Evolutionary conservation across 2,888 invertebrate genomes (phyloP).

Genomic region (Melanostoma scalare): DNA sequence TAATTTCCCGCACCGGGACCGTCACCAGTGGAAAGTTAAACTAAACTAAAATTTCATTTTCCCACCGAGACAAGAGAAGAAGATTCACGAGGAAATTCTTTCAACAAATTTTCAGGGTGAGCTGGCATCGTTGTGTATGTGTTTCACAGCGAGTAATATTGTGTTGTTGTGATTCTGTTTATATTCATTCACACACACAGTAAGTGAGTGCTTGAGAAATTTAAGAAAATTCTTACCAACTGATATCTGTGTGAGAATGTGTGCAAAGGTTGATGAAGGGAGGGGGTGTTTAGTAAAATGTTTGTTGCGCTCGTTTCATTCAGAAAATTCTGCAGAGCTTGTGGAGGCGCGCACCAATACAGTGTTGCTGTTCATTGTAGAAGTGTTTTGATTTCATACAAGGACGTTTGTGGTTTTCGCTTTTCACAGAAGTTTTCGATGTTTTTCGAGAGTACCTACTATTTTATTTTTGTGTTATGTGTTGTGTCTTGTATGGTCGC

Average conservation of each 20-base stretch:
- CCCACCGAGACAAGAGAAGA: slow-evolving; percentile 44
- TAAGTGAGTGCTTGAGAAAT: slow-evolving; percentile 2
- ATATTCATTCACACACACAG: not conserved
- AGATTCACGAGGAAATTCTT: slow-evolving; percentile 71
- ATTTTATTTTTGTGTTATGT: not conserved
- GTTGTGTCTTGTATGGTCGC: slow-evolving; percentile 11
- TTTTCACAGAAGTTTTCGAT: slow-evolving; percentile 46
- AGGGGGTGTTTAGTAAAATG: slow-evolving; percentile 32
- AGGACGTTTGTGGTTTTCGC: slow-evolving; percentile 68
- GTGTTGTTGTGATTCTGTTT: slow-evolving; percentile 26
- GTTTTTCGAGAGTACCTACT: not conserved
- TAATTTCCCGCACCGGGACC: slow-evolving; percentile 67
- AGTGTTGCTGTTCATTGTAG: slow-evolving; percentile 19
- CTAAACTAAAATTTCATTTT: slow-evolving; percentile 69
- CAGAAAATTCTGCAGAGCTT: slow-evolving; percentile 58
- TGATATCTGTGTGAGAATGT: slow-evolving; percentile 3
- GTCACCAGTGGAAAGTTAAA: slow-evolving; percentile 66
- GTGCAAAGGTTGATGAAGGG: slow-evolving; percentile 2
- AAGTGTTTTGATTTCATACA: slow-evolving; percentile 63
- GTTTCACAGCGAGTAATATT: slow-evolving; percentile 6
- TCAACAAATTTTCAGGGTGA: slow-evolving; percentile 67
- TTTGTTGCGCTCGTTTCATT: slow-evolving; percentile 68
- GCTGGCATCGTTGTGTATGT: slow-evolving; percentile 29
- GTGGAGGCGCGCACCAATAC: slow-evolving; percentile 37
- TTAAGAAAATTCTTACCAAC: slow-evolving; percentile 3